phyloP scores from a whole-genome alignment of 2,113 vertebrate genomes.

The Sarotherodon lohbergeri region DNA sequence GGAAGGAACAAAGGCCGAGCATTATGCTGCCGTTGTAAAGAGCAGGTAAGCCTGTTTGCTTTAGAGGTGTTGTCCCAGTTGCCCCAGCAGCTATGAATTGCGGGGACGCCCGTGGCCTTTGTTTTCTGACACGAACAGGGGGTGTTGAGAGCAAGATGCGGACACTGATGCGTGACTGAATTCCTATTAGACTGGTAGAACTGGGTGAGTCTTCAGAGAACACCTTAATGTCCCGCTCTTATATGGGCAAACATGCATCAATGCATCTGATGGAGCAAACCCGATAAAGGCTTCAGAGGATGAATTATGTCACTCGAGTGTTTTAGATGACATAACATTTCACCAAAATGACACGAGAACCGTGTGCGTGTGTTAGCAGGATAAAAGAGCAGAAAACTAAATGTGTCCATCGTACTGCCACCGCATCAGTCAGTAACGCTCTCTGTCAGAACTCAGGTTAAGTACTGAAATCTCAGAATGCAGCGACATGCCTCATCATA shows the following conservation, averaged over 20 bases:
- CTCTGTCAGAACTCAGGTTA: background rate
- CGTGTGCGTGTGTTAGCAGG: accelerated
- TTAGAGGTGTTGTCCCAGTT: conserved; percentile 72
- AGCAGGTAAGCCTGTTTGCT: conserved; percentile 67
- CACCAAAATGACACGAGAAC: background rate
- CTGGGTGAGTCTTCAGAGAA: conserved; percentile 21
- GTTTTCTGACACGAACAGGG: conserved; percentile 71
- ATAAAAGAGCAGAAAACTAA: background rate
- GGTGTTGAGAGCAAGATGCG: conserved; percentile 43
- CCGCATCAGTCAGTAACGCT: background rate
- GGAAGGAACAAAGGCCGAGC: conserved; percentile 54
- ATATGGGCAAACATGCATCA: background rate
- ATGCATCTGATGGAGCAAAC: background rate
- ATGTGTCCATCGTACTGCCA: background rate
- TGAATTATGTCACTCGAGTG: background rate
- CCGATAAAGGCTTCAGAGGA: background rate
- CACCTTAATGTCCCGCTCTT: conserved; percentile 43
- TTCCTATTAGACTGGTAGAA: conserved; percentile 16
- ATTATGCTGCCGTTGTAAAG: conserved; percentile 59
- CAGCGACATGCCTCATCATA: background rate
- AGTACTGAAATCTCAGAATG: background rate
- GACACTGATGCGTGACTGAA: conserved; percentile 59
- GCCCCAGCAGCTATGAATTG: conserved; percentile 50
- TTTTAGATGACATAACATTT: background rate
- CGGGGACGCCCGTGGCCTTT: conserved; percentile 55